A percentile compares a stretch with the other conserved stretches of the same genome.
phyloP scores from a whole-genome alignment of 2,797 vertebrate genomes.

The Lepilemur septentrionalis region DNA sequence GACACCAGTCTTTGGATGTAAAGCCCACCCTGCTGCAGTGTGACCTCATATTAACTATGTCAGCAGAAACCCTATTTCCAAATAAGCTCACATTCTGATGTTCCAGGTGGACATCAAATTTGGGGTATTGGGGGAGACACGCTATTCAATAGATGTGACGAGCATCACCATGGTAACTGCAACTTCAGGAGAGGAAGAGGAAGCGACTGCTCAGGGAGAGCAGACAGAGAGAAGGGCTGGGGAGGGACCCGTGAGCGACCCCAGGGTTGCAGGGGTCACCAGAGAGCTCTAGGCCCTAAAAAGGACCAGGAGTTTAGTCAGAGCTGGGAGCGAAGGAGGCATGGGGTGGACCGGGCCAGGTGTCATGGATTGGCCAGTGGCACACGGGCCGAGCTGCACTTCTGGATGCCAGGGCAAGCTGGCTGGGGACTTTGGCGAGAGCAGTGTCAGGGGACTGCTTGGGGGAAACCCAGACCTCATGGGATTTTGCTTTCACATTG shows the following conservation, averaged over 20 bases:
- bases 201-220: neutral
- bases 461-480: neutral
- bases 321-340: neutral
- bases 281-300: neutral
- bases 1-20: neutral
- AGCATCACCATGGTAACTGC: neutral
- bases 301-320: neutral
- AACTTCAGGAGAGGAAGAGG: neutral
- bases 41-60: neutral
- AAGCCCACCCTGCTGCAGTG: too few species aligned
- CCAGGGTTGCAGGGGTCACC: neutral
- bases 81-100: neutral
- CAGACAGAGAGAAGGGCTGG: neutral
- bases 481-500: neutral
- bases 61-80: neutral
- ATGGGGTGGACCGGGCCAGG: neutral
- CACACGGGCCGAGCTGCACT: neutral
- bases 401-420: neutral
- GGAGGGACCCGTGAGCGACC: neutral
- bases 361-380: neutral
- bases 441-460: rapidly evolving
- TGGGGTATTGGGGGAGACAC: neutral
- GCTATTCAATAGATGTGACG: rapidly evolving
- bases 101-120: neutral
- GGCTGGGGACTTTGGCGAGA: neutral